Evolutionary conservation across 2,888 invertebrate genomes (phyloP).

Genomic region (Scaptomyza parva): DNA sequence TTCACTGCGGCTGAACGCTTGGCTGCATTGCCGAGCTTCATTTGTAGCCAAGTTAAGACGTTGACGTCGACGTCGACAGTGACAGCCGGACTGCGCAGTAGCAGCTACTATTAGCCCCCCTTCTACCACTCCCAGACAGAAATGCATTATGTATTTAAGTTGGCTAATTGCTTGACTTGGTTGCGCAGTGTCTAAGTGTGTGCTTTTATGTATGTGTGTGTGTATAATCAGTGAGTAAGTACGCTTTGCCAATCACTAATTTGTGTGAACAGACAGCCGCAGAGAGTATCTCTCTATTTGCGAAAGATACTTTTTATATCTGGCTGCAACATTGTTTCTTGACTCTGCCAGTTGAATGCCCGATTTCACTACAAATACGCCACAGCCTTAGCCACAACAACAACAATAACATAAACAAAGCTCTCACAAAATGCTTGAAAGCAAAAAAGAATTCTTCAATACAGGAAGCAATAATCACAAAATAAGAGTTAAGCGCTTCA

Average conservation of each 20-base stretch:
- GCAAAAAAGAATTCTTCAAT: conserved; percentile 46
- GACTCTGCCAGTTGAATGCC: conserved; percentile 57
- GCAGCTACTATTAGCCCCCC: conserved; percentile 1
- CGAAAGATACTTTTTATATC: conserved; percentile 54
- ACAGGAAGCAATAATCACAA: conserved; percentile 58
- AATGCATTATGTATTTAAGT: conserved; percentile 71
- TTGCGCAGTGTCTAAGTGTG: conserved; percentile 17
- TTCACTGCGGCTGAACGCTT: conserved; percentile 42
- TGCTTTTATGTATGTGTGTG: conserved; percentile 22
- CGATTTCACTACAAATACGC: conserved; percentile 69
- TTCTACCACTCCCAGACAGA: conserved; percentile 34
- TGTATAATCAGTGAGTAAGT: conserved; percentile 59
- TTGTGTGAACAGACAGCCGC: conserved; percentile 58
- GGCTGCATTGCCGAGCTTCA: conserved; percentile 45
- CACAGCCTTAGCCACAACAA: conserved; percentile 9
- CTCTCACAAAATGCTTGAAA: conserved; percentile 31
- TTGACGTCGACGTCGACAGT: conserved; percentile 52
- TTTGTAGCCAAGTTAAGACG: conserved; percentile 59
- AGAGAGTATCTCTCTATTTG: conserved; percentile 58
- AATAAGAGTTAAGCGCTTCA: conserved; percentile 38
- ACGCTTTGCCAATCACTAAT: conserved; percentile 70
- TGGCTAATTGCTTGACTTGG: conserved; percentile 65
- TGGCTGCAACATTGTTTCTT: conserved; percentile 27
- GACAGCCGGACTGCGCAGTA: conserved; percentile 47
- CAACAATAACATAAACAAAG: conserved; percentile 18